Evolutionary conservation across 2,888 invertebrate species (phyloP).

Genomic region (Halictus ligatus): DNA sequence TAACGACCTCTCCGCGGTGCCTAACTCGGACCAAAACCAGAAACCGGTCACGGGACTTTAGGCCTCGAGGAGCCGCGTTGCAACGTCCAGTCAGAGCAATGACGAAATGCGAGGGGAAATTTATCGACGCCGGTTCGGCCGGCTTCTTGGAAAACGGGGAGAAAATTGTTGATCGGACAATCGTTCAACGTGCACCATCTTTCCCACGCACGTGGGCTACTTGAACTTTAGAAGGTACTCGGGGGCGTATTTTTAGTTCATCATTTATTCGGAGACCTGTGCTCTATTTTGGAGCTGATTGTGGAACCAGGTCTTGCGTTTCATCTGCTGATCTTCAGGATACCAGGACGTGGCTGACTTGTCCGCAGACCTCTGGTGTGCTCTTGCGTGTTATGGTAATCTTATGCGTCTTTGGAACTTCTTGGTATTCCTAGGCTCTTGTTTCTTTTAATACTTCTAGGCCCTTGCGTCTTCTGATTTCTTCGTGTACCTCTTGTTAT

Average conservation of each 20-base stretch:
- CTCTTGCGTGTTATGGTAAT: no score
- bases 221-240: background rate
- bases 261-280: no score
- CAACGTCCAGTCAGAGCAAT: background rate
- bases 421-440: background rate
- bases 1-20: slow-evolving; percentile 18
- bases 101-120: background rate
- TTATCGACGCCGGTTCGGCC: background rate
- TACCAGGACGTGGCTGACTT: no score
- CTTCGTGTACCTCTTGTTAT: no score
- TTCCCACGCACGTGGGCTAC: background rate
- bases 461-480: no score
- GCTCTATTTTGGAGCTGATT: no score
- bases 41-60: slow-evolving; percentile 2
- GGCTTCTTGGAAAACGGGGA: background rate
- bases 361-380: no score
- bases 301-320: no score
- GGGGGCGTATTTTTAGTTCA: background rate
- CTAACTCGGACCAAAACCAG: background rate
- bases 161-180: background rate
- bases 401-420: background rate
- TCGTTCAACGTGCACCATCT: background rate
- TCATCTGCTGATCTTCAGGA: no score
- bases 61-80: background rate
- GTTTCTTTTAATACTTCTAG: background rate